Conservation (phyloP, 2,113 vertebrate species). For the Danionella cerebrum region DNA sequence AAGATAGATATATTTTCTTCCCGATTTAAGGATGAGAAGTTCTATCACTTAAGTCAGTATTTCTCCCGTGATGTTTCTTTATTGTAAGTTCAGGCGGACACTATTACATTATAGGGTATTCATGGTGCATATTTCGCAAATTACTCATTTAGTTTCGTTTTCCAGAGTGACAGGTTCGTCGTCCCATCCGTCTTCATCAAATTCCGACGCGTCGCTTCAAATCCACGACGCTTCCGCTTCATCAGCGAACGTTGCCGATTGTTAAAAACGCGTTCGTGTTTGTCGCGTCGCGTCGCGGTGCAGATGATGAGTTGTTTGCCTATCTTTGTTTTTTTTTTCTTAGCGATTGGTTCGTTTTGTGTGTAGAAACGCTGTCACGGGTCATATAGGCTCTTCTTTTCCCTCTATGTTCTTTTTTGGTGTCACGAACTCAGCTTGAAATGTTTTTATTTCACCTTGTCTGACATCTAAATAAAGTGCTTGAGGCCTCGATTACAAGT, state of each 20-base stretch:
- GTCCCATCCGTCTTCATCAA: background rate
- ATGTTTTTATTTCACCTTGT: background rate
- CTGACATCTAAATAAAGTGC: background rate
- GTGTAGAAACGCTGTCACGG: background rate
- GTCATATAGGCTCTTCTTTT: background rate
- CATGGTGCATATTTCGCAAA: background rate
- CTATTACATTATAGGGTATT: background rate
- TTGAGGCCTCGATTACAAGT: background rate
- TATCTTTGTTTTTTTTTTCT: slow-evolving; percentile 5
- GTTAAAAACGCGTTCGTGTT: background rate
- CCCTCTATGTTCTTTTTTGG: background rate
- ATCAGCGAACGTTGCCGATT: background rate
- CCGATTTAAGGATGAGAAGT: background rate
- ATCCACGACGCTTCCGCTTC: background rate
- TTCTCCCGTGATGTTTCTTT: too few relatives aligned
- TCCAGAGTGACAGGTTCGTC: background rate
- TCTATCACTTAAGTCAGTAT: background rate
- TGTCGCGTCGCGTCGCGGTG: background rate
- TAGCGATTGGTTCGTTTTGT: too few relatives aligned
- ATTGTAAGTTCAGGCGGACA: background rate
- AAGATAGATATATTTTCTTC: background rate
- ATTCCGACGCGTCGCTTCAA: background rate
- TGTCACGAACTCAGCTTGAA: background rate
- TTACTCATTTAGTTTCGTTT: background rate
- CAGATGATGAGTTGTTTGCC: background rate